phyloP scores from a whole-genome alignment of 2,888 invertebrate species.

The Sepiola atlantica region DNA sequence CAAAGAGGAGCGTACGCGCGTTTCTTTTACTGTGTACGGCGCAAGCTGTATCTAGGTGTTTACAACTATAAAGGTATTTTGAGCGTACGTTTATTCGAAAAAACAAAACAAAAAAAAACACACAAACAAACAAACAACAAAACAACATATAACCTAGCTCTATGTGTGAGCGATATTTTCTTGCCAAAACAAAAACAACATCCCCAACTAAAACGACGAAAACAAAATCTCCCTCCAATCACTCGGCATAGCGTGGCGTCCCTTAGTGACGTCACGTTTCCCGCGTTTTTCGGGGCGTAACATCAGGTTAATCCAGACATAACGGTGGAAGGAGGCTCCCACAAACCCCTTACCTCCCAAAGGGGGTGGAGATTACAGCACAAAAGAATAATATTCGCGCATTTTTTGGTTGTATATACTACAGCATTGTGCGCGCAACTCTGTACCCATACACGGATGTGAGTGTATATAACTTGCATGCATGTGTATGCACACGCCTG shows the following conservation, averaged over 20 bases:
- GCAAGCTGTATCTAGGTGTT: neutral
- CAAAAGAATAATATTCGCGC: neutral
- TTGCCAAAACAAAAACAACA: too few species aligned
- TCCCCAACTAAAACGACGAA: neutral
- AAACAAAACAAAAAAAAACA: neutral
- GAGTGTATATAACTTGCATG: neutral
- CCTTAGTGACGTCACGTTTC: neutral
- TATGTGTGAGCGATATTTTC: too few species aligned
- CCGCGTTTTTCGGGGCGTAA: neutral
- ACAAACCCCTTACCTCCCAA: neutral
- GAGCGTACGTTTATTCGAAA: neutral
- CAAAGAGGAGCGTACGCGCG: neutral
- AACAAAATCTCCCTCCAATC: neutral
- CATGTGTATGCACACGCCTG: too few species aligned
- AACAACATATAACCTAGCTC: too few species aligned
- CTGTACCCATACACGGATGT: neutral
- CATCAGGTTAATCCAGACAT: neutral
- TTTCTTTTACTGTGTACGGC: neutral
- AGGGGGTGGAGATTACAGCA: neutral
- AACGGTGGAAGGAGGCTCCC: neutral
- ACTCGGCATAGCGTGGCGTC: slow-evolving; percentile 4
- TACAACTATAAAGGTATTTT: neutral
- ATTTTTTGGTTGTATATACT: neutral
- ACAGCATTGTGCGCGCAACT: neutral
- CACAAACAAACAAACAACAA: too few species aligned